Evolutionary conservation across 2,797 vertebrate species (phyloP).

Genomic region (Chelon auratus): DNA sequence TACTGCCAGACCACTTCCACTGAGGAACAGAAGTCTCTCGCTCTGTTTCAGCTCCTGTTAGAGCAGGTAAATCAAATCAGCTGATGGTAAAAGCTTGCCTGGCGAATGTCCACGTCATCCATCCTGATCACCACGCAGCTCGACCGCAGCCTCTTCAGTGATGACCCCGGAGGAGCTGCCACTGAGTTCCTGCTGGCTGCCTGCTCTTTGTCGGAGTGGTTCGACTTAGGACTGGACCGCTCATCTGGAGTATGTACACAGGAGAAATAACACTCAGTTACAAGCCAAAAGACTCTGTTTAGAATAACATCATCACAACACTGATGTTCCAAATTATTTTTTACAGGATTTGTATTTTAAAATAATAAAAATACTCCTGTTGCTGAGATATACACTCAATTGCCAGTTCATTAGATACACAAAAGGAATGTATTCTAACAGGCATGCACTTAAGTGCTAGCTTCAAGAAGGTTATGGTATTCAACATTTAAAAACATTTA

Average conservation of each 20-base stretch:
- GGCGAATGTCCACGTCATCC: conserved; percentile 95
- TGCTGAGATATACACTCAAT: not conserved
- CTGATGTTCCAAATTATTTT: not conserved
- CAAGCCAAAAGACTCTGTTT: not conserved
- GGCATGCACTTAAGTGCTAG: too few species aligned
- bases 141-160: conserved; percentile 91
- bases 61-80: conserved; percentile 48
- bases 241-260: conserved; percentile 70
- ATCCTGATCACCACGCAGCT: conserved; percentile 92
- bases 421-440: too few species aligned
- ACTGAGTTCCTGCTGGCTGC: conserved; percentile 59
- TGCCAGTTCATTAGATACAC: too few species aligned
- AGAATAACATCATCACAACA: not conserved
- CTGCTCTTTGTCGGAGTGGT: conserved; percentile 73
- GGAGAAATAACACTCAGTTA: conserved; percentile 6
- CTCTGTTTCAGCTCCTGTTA: conserved; percentile 21
- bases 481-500: too few species aligned
- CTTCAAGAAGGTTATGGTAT: too few species aligned
- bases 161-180: conserved; percentile 61
- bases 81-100: conserved; percentile 82
- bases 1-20: not conserved
- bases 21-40: conserved; percentile 14
- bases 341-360: not conserved
- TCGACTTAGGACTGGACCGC: conserved; percentile 78
- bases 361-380: not conserved